Evolutionary conservation across 2,113 vertebrate species (phyloP), one percentile per base, ranked within the genome.

Genomic region (Nesogale talazaci): DNA sequence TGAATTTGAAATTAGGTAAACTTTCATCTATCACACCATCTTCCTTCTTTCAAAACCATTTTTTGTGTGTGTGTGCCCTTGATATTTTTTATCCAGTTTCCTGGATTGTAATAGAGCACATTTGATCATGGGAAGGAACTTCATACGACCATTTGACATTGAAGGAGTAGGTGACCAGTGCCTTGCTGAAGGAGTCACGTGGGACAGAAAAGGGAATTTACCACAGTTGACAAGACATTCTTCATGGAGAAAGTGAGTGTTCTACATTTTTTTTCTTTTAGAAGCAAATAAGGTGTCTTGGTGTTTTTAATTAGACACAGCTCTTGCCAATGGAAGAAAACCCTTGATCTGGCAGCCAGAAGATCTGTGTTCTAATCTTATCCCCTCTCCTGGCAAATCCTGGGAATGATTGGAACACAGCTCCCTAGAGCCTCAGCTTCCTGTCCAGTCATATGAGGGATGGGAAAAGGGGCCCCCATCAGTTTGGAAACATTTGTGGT

Each of bases 1-100:
- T 17, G 90, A 90, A 82, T 57, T 90, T 85, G 69, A 92, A 96
- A 88, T 86, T 22, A 94, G 63, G 42, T 78, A 65, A 93, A 93
- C 79, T 12, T 69, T 70, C 83, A 75, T 56, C 40, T 75, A 56
- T 86, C 81, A 89, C 31, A 7, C 27, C 40, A 42, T 88, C 46
- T 63, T 67, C 31, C 29, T 95, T 78, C 42, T 69, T 92, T 90
- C 70, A 89, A 95, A 83, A 92, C n/a, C 38, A 46, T 16, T 70
- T 2, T 70, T 9, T 70, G n/a, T 15, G 14, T 70, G 17, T 84
- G 27, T 78, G 34, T 85, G 27, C 34, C 36, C 23, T 56, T 34
- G 77, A 88, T 29, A 89, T 63, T 56, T 88, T 78, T 57, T 56
- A 52, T 86, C 70, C 3, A 29, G 36, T 72, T 93, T 46, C 75